Base-by-base conservation (phyloP, 2,113 vertebrate species). In the Hippoglossus stenolepis region DNA sequence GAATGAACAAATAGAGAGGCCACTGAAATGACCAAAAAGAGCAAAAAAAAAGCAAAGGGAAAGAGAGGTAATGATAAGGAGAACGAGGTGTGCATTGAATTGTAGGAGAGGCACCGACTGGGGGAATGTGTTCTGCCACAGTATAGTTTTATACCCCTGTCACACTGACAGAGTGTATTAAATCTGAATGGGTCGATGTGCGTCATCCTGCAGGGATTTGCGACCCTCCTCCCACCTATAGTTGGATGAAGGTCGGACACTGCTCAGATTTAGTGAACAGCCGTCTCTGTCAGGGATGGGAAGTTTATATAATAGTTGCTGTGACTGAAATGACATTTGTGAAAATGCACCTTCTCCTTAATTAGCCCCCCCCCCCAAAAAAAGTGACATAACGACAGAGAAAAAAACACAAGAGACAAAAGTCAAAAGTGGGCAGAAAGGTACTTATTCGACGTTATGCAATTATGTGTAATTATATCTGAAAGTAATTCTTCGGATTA, bases 1-100 rank as follows among this genome's bases (percentile, higher is more conserved):
- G 85, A 89, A 88, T 86, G 89, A 90, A 86, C 88, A 88, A 89
- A 87, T 78, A 85, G 70, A 80, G 84, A 79, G 84, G 67, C 69
- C 64, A 57, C 63, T 79, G 79, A 84, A 84, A 91, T 78, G 75
- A 72, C 67, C 61, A 59, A 40, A 60, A 76, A 70, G 61, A 11
- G 40, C 11, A 71, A 61, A 80, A 65, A 63, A 21, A 77, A 63
- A 70, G 65, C 9, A 12, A 23, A 14, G 38, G 26, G 12, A 58
- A 61, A 60, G 47, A 56, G 38, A 35, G 64, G 61, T 23, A 80
- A 87, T 73, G 79, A 89, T 79, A 70, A 77, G 80, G 83, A 79
- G 71, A 86, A 85, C 60, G 65, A 77, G 68, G 80, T 60, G 45
- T 69, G 51, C 35, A 75, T 73, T 68, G 59, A 65, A 67, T 70